Conservation (phyloP, 2,888 invertebrate species). For the Hydrotaea diabolus region DNA sequence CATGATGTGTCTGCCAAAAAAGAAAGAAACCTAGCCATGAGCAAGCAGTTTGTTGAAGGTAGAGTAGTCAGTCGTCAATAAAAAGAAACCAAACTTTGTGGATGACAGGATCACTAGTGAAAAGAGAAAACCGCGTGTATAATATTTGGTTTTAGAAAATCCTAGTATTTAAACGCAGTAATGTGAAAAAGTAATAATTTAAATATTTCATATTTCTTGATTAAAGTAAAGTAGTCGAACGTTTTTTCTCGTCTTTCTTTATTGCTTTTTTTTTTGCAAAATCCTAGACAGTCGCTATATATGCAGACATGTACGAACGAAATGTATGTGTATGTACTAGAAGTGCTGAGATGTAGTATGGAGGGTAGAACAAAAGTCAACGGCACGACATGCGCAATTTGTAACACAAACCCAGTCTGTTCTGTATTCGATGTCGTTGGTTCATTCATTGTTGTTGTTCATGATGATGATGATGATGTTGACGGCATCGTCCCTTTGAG, state of each 20-base stretch:
- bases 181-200: slow-evolving; percentile 17
- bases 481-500: slow-evolving; percentile 68
- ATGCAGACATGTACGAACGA: slow-evolving; percentile 49
- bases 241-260: background rate
- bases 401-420: slow-evolving; percentile 81
- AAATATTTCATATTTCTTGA: slow-evolving; percentile 60
- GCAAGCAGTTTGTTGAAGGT: background rate
- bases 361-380: slow-evolving; percentile 64
- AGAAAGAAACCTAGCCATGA: background rate
- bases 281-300: slow-evolving; percentile 66
- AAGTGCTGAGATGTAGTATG: slow-evolving; percentile 15
- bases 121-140: no score
- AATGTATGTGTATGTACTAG: slow-evolving; percentile 54
- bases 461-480: slow-evolving; percentile 48
- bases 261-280: slow-evolving; percentile 54
- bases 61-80: no score
- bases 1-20: slow-evolving; percentile 59
- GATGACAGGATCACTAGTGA: no score
- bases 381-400: slow-evolving; percentile 80
- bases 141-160: slow-evolving; percentile 13
- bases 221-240: slow-evolving; percentile 59
- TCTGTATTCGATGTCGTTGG: slow-evolving; percentile 61
- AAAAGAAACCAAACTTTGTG: slow-evolving; percentile 1
- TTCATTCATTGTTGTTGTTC: slow-evolving; percentile 66
- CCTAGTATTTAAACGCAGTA: slow-evolving; percentile 24